Conservation (phyloP, 2,888 invertebrate genomes). For the Alentia gelatinosa region DNA sequence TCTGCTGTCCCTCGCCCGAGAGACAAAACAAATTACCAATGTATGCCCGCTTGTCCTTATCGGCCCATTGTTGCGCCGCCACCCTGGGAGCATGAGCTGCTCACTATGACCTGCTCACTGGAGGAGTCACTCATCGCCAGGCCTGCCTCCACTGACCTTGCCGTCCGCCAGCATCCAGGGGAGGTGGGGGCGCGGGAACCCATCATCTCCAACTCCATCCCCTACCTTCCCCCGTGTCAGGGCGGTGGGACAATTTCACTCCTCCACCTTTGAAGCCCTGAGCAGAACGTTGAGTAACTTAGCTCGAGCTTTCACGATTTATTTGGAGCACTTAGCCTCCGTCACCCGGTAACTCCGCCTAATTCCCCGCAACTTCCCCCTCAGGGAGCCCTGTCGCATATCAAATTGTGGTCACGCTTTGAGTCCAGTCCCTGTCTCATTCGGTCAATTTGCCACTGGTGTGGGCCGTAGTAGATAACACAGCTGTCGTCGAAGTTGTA, state of each 20-base stretch:
- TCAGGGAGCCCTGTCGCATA: neutral
- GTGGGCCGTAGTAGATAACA: neutral
- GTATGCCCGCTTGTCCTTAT: neutral
- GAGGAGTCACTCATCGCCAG: neutral
- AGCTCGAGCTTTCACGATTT: neutral
- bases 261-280: constrained; percentile 7
- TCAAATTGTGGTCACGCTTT: neutral
- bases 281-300: neutral
- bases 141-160: neutral
- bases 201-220: no score
- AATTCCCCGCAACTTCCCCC: neutral
- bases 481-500: neutral
- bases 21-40: constrained; percentile 31
- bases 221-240: neutral
- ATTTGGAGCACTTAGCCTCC: neutral
- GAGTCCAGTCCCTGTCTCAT: neutral
- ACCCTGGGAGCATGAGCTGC: neutral
- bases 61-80: neutral
- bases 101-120: neutral
- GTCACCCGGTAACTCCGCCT: neutral
- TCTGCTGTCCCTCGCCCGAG: neutral
- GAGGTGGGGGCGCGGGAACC: no score
- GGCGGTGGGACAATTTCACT: neutral
- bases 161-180: no score
- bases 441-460: neutral